These are phyloP conservation scores for Pyrocoelia pectoralis DNA, from an alignment of 2,888 invertebrate genomes.

Conservation along the genomic window DNA sequence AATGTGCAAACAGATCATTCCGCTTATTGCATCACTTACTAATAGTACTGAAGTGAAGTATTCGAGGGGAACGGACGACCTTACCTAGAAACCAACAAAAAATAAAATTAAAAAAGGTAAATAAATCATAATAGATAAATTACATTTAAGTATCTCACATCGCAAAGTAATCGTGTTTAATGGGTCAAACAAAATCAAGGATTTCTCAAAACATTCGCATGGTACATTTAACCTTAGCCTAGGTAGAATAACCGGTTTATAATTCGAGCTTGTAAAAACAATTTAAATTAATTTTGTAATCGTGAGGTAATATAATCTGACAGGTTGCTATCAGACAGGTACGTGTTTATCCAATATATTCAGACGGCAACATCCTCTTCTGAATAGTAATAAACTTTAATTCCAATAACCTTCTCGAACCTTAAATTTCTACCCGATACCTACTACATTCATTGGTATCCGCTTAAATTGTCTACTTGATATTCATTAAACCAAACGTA, in stretches of 20 bases:
- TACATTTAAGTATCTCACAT: background rate
- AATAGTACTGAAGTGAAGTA: too few species aligned
- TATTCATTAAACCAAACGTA: conserved; percentile 24
- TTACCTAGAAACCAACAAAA: background rate
- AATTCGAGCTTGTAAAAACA: conserved; percentile 6
- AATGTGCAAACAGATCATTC: too few species aligned
- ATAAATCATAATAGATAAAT: background rate
- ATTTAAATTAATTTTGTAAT: conserved; percentile 1
- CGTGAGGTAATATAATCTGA: conserved; percentile 4
- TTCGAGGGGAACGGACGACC: too few species aligned
- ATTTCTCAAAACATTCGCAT: background rate
- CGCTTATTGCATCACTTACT: too few species aligned
- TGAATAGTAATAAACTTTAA: conserved; percentile 22
- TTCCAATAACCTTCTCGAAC: conserved; percentile 19
- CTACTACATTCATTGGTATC: background rate
- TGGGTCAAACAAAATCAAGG: conserved; percentile 9
- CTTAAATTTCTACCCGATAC: conserved; percentile 7
- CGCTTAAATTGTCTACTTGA: conserved; percentile 8
- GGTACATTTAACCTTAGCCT: conserved; percentile 1
- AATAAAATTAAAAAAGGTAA: conserved; percentile 2
- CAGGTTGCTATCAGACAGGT: conserved; percentile 9
- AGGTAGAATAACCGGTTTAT: conserved; percentile 4
- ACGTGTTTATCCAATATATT: background rate
- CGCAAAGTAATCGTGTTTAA: too few species aligned
- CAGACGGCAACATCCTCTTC: conserved; percentile 18